Base-by-base conservation (phyloP, 2,888 invertebrate genomes). In the Cartodere bifasciata region DNA sequence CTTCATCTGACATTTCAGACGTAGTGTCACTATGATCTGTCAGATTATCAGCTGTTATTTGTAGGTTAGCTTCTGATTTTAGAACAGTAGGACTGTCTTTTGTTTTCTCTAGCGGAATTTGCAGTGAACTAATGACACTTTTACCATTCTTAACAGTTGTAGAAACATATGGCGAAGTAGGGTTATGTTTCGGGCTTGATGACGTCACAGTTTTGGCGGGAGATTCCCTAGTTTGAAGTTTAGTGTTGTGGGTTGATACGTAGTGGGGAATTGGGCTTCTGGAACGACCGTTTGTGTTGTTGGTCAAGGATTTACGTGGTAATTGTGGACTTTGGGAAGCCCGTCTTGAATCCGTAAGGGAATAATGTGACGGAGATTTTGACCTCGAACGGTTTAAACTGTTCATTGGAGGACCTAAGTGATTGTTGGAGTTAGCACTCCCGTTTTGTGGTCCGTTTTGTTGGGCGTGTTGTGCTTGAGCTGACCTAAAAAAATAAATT, bases 1-100 rank as follows among this genome's bases (percentile, higher is more conserved):
- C 85, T 50, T 85, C 85, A 55, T 85, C 85, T 14, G 83, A 84
- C 13, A 84, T 81, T 54, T 85, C 84, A 34, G 83, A 83, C 6
- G 83, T 81, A 44, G 83, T 82, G 53, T 84, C 82, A 31, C 82
- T 77, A 5, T 75, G 73, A 38, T 75, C 50, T 9, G 58, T 57
- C 20, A 50, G 40, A 23, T 47, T 40, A 42, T 50, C 44, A 47
- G 49, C 11, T 44, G 43, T 49, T 14, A 53, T 48, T 36, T 56
- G 56, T 13, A 60, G 40, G 13, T 49, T 53, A 2, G 62, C 56
- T 44, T 64, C 65, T 3, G 63, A 58, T 37, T 65, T 67, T 36
- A 64, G 53, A 12, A 47, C 3, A 4, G 32, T 31, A 12, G 25
- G 25, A 5, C 33, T 30, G 7, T 26, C 23, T 15, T 24, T 20